Percentiles rank a stretch among this genome's conserved stretches.
phyloP scores from a whole-genome alignment of 2,888 invertebrate species.

The Anoplius nigerrimus region DNA sequence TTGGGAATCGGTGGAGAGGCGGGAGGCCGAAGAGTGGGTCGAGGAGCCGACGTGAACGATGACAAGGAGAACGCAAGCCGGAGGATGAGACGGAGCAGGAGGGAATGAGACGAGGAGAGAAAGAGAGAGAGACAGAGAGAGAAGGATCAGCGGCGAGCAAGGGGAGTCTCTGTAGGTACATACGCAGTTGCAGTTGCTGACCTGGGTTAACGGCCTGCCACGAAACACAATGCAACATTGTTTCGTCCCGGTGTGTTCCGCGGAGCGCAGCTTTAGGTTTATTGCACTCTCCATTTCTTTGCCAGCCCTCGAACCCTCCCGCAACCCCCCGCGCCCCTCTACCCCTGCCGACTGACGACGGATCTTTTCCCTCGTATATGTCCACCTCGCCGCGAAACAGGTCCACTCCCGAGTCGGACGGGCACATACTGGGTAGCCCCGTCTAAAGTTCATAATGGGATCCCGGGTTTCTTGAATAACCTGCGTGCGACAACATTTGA shows the following conservation, averaged over 20 bases:
- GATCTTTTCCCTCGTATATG: conserved; percentile 25
- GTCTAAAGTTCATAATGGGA: conserved; percentile 6
- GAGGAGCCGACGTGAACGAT: conserved; percentile 4
- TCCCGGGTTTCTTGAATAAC: conserved; percentile 20
- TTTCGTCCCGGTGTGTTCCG: conserved; percentile 61
- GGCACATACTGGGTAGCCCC: no score
- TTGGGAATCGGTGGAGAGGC: background rate
- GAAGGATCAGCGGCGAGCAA: conserved; percentile 6
- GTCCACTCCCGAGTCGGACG: conserved; percentile 22
- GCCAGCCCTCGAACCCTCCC: background rate
- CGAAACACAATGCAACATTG: conserved; percentile 64
- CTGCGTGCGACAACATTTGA: no score
- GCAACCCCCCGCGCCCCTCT: background rate
- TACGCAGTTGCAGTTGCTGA: conserved; percentile 62
- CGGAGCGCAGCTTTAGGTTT: conserved; percentile 46
- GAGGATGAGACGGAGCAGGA: conserved; percentile 19
- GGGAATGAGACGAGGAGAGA: conserved; percentile 20
- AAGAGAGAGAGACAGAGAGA: conserved; percentile 21
- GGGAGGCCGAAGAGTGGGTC: background rate
- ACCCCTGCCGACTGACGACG: background rate
- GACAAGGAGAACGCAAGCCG: conserved; percentile 7
- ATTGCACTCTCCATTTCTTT: conserved; percentile 22
- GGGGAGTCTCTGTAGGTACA: conserved; percentile 29
- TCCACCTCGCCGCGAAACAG: conserved; percentile 42
- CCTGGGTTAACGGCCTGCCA: conserved; percentile 68